These are phyloP conservation scores for Microtus oregoni DNA, from an alignment of 2,113 vertebrate genomes.

Conservation along the genomic window DNA sequence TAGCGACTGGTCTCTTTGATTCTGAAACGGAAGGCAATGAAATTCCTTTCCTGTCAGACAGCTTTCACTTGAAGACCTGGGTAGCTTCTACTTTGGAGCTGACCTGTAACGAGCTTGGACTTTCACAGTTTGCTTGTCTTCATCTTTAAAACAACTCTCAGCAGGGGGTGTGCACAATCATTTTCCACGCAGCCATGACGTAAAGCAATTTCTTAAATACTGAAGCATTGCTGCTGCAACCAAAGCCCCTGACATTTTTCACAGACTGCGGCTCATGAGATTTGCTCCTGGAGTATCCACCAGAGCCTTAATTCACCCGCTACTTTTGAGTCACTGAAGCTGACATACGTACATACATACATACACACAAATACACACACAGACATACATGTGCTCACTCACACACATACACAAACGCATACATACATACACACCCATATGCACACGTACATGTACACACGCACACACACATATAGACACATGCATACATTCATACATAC, in stretches of 20 bases:
- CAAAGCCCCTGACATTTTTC: neutral
- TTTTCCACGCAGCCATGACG: neutral
- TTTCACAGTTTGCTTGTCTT: neutral
- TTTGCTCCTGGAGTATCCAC: neutral
- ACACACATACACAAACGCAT: neutral
- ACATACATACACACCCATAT: neutral
- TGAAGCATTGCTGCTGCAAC: neutral
- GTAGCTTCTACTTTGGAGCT: neutral
- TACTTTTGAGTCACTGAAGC: slow-evolving; percentile 29
- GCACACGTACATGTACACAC: neutral
- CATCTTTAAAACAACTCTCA: slow-evolving; percentile 16
- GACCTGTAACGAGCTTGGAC: neutral
- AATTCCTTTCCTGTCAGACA: neutral
- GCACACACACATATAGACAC: neutral
- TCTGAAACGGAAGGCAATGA: slow-evolving; percentile 15
- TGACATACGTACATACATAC: neutral
- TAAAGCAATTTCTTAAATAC: neutral
- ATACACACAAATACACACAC: neutral
- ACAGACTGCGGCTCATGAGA: neutral
- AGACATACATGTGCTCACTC: neutral
- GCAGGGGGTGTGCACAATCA: neutral
- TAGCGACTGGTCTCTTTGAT: neutral
- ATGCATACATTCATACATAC: neutral
- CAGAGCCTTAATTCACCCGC: neutral
- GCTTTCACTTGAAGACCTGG: neutral